Evolutionary conservation across 2,888 invertebrate species (phyloP), one percentile per base, ranked within the genome.

Genomic region (Melinaea marsaeus): DNA sequence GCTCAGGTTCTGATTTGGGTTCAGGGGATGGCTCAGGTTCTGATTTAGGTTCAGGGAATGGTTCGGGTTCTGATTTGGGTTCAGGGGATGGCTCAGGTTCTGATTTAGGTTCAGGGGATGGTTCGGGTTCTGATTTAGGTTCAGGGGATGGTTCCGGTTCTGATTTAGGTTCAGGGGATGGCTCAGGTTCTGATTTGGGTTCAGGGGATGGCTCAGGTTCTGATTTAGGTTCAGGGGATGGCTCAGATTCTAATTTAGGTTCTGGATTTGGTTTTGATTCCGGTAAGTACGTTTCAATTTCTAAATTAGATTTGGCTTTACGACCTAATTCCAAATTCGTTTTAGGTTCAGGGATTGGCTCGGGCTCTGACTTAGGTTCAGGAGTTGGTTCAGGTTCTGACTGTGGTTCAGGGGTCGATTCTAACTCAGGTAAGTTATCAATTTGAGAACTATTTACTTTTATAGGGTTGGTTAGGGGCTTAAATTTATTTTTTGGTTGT

Each of bases 31-130:
- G 75, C 69, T 84, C 77, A 13, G 85, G 76, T 71, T 92, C 89
- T 0, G 90, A 79, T 71, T 77, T 77, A 45, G 79, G 74, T 72
- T 79, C 76, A 56, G 83, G 84, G 79, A 79, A 87, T 57, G 86
- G 75, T 70, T 84, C 77, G 13, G 85, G 76, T 71, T 85, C 84
- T 3, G 91, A 85, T 77, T 91, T 86, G 60, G 91, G 85, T 69
- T 83, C 81, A 0, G 90, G 85, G 74, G 91, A 88, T 0, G 91
- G 85, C 69, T 83, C 81, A 0, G 90, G 85, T 74, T 91, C 88
- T 0, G 92, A 85, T 64, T 85, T 83, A 0, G 91, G 86, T 70
- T 91, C 88, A 0, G 92, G 81, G 66, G 79, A 75, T 0, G 91
- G 78, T 69, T 79, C 75, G 2, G 81, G 73, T 32, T 51, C 51